phyloP scores from a whole-genome alignment of 2,888 invertebrate genomes.

The Kuschelorhynchus macadamiae region DNA sequence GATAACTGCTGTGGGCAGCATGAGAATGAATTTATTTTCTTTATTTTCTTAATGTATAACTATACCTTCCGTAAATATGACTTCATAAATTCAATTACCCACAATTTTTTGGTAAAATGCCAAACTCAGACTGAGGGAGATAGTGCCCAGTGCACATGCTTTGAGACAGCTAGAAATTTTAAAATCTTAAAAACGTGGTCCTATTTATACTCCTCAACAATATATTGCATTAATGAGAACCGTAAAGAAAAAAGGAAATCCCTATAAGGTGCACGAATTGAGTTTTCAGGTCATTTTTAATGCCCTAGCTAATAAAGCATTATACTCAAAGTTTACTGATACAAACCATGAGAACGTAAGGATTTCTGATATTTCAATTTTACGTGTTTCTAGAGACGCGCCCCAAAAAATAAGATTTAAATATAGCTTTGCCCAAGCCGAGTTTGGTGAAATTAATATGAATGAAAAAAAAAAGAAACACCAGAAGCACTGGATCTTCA shows the following conservation, averaged over 20 bases:
- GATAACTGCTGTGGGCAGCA: constrained; percentile 34
- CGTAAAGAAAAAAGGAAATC: constrained; percentile 28
- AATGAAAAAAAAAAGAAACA: constrained; percentile 16
- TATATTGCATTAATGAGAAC: constrained; percentile 22
- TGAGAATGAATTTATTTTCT: no score
- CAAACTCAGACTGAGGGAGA: constrained; percentile 35
- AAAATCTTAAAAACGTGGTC: constrained; percentile 30
- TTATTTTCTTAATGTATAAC: constrained; percentile 16
- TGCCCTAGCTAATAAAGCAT: constrained; percentile 16
- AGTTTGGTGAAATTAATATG: constrained; percentile 24
- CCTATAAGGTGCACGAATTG: constrained; percentile 28
- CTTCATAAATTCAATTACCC: constrained; percentile 27
- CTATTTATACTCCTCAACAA: constrained; percentile 30
- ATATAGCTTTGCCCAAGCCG: constrained; percentile 23
- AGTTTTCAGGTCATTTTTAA: constrained; percentile 26
- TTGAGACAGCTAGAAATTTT: constrained; percentile 19
- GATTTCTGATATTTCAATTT: constrained; percentile 23
- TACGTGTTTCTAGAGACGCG: constrained; percentile 19
- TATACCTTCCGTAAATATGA: constrained; percentile 18
- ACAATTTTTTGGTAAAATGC: constrained; percentile 33
- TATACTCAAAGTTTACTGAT: constrained; percentile 18
- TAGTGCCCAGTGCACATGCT: constrained; percentile 32
- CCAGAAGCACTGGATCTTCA: constrained; percentile 9
- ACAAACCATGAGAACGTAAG: constrained; percentile 15
- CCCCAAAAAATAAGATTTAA: constrained; percentile 29